Evolutionary conservation across 1,140 invertebrate genomes (phyloP).

Genomic region (Hestina assimilis): DNA sequence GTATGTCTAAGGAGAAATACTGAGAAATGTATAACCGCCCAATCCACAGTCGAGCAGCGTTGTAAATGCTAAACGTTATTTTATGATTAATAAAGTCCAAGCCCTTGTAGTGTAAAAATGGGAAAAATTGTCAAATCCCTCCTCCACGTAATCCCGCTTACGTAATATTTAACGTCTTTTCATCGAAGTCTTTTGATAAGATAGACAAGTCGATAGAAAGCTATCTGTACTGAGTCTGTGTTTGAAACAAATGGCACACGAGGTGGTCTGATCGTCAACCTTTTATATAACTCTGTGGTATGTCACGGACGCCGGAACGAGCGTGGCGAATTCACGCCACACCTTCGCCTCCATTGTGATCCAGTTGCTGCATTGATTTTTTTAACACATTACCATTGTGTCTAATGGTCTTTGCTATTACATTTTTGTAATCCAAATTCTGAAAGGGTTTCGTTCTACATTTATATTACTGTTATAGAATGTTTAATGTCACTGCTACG

Average conservation of each 20-base stretch:
- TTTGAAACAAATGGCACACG: conserved; percentile 27
- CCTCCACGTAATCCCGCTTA: too few relatives aligned
- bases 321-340: conserved; percentile 49
- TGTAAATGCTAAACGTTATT: too few relatives aligned
- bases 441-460: not conserved
- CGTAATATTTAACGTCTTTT: too few relatives aligned
- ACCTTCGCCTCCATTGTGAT: conserved; percentile 37
- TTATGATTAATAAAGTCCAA: too few relatives aligned
- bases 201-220: not conserved
- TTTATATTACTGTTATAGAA: not conserved
- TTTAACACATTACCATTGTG: conserved; percentile 41
- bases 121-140: too few relatives aligned
- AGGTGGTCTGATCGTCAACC: conserved; percentile 56
- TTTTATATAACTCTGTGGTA: conserved; percentile 52
- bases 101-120: too few relatives aligned
- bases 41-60: too few relatives aligned
- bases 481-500: not conserved
- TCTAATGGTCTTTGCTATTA: conserved; percentile 42
- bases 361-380: conserved; percentile 34
- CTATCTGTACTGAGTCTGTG: not conserved
- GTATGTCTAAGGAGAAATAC: too few relatives aligned
- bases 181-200: not conserved
- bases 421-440: conserved; percentile 9
- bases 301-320: conserved; percentile 41
- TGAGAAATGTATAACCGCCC: too few relatives aligned